Base-by-base conservation (phyloP, 2,888 invertebrate genomes). In the Polydrusus pterygomalis region DNA sequence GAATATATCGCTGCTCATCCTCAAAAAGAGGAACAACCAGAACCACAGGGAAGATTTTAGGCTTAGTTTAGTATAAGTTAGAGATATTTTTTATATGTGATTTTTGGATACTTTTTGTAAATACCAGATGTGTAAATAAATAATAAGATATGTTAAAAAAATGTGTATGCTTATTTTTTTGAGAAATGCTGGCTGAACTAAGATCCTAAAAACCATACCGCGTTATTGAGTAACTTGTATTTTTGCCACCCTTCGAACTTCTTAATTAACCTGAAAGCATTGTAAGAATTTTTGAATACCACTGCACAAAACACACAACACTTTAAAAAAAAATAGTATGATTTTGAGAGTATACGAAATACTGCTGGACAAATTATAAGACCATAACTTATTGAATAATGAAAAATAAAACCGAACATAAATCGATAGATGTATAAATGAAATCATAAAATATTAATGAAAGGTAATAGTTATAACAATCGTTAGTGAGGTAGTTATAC, bases 1-100 rank as follows among this genome's bases (percentile, higher is more conserved):
- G 74, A 78, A 69, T 78, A 74, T 30, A 78, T 74, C 34, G 74
- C 74, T 2, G 78, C 75, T 13, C 76, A 78, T 51, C 78, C 78
- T 34, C 5, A 34, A 34, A 7, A 34, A 45, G 60, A 73, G 49
- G 67, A 63, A 34, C 68, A 77, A 45, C 70, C n/a, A 34, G 63
- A 77, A 45, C 68, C 40, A n/a, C 70, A 74, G 17, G 56, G 15
- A 17, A 60, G 58, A 34, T 72, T 51, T 38, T 63, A 63, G 25
- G 51, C 9, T 10, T 7, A n/a, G 8, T 43, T 49, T 43, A 45
- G 25, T 0, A 10, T 63, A 45, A 13, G 54, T 11, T 38, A 56
- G 13, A 30, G 11, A 17, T 13, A 38, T 67, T 34, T 58, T 17
- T 45, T 58, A 34, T 45, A 40, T 69, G 58, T 67, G 45, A 67